Evolutionary conservation across 2,113 vertebrate species (phyloP).

Genomic region (Sarotherodon lohbergeri): DNA sequence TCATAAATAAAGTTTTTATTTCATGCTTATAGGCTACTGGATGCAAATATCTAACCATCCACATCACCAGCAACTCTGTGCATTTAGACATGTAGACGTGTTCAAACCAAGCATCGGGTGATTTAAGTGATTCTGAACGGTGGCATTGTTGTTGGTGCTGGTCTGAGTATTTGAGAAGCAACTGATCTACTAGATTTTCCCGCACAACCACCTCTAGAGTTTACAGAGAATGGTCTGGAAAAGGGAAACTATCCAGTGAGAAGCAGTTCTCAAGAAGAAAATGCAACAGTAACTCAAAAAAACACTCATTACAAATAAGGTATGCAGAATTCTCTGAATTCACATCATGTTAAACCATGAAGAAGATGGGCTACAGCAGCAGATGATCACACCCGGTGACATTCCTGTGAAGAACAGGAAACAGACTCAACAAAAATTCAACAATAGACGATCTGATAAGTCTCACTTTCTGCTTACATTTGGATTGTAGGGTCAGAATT

Average conservation of each 20-base stretch:
- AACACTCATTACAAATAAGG: rapidly evolving
- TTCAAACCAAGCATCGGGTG: background rate
- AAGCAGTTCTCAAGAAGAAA: background rate
- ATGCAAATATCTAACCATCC: background rate
- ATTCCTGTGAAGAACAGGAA: rapidly evolving
- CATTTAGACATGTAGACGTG: background rate
- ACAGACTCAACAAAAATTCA: background rate
- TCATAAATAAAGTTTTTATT: background rate
- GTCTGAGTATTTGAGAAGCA: background rate
- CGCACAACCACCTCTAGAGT: background rate
- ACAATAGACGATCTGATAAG: background rate
- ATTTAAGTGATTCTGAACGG: background rate
- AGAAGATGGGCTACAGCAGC: background rate
- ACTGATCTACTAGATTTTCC: background rate
- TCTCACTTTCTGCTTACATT: background rate
- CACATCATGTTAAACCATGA: background rate
- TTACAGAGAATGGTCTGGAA: background rate
- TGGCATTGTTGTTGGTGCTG: background rate
- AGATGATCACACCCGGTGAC: background rate
- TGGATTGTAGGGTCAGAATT: background rate
- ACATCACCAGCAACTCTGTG: background rate
- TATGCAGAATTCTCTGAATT: background rate
- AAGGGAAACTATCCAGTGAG: background rate
- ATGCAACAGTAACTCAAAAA: background rate
- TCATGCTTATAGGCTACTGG: background rate